Evolutionary conservation across 1,140 invertebrate species (phyloP).

Genomic region (Dendroctonus ponderosae): DNA sequence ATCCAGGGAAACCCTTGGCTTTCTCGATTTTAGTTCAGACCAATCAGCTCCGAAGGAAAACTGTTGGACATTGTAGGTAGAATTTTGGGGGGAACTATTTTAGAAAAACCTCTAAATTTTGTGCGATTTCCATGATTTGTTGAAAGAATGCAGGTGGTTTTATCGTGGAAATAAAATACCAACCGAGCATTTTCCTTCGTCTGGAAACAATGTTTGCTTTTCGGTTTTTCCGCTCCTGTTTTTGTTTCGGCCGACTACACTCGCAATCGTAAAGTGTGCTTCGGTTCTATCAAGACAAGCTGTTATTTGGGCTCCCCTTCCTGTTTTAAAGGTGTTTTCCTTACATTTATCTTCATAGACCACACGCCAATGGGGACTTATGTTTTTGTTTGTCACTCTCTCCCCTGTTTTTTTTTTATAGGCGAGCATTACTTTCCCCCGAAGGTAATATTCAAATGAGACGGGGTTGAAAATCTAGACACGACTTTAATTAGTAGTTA

Average conservation of each 20-base stretch:
- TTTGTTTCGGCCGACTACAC: conserved; percentile 34
- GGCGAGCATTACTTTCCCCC: too few relatives aligned
- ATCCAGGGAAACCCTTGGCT: conserved; percentile 6
- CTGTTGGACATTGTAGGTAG: too few relatives aligned
- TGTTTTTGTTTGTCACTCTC: conserved; percentile 27
- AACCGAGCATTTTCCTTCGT: background rate
- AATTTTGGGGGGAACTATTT: too few relatives aligned
- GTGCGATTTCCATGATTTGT: background rate
- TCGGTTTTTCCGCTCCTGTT: background rate
- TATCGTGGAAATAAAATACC: background rate
- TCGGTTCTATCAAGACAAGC: conserved; percentile 39
- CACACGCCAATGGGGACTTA: conserved; percentile 35
- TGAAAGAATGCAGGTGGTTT: background rate
- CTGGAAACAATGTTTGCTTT: too few relatives aligned
- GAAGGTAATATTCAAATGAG: too few relatives aligned
- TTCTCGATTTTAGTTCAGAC: background rate
- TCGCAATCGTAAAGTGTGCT: conserved; percentile 37
- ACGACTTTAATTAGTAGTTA: too few relatives aligned
- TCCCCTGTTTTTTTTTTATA: conserved; percentile 11
- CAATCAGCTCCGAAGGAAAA: too few relatives aligned
- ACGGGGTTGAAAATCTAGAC: too few relatives aligned
- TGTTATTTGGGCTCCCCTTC: conserved; percentile 20
- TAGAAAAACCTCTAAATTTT: too few relatives aligned
- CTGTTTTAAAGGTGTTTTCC: conserved; percentile 39
- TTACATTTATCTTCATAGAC: conserved; percentile 44